Evolutionary conservation across 2,888 invertebrate genomes (phyloP).

Genomic region (Schizaphis graminum): DNA sequence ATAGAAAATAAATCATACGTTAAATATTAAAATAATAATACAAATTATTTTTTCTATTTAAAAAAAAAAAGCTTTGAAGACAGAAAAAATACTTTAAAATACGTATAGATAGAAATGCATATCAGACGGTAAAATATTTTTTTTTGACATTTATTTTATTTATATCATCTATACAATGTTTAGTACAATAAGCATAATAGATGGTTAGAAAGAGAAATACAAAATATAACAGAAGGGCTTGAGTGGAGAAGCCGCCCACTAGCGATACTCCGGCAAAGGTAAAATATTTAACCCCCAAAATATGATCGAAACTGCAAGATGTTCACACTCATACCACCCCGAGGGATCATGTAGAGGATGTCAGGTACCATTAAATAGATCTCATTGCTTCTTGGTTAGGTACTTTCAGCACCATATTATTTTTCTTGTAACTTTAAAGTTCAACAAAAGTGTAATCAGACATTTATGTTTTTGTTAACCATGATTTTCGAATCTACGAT

Average conservation of each 20-base stretch:
- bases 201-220: too few species aligned
- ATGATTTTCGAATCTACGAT: not conserved
- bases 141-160: too few species aligned
- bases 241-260: too few species aligned
- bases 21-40: not conserved
- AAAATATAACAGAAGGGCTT: too few species aligned
- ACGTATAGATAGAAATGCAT: not conserved
- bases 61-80: not conserved
- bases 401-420: not conserved
- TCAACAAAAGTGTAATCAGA: not conserved
- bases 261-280: too few species aligned
- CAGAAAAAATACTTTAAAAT: not conserved
- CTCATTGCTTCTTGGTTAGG: slow-evolving; percentile 36
- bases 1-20: not conserved
- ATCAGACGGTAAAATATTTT: slow-evolving; percentile 44
- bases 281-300: slow-evolving; percentile 50
- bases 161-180: too few species aligned
- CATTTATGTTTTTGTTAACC: not conserved
- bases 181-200: too few species aligned
- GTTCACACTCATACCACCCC: slow-evolving; percentile 1
- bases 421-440: not conserved
- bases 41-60: not conserved
- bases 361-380: slow-evolving; percentile 41
- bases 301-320: slow-evolving; percentile 26
- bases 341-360: slow-evolving; percentile 12